These are phyloP conservation scores for Thrips palmi DNA, from an alignment of 1,140 invertebrate genomes.

Conservation along the genomic window DNA sequence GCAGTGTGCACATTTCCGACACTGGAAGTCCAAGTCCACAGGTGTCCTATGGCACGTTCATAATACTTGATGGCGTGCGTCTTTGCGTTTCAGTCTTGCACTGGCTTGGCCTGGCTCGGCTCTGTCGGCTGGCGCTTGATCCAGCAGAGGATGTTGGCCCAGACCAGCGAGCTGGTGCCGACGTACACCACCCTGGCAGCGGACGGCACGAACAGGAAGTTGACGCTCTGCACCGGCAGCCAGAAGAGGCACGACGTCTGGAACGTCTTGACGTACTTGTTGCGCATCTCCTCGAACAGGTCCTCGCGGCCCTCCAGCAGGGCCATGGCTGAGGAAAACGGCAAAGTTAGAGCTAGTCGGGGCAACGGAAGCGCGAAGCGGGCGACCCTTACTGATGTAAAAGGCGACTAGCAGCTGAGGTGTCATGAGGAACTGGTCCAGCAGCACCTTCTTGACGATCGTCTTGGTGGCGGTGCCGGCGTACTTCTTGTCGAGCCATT, in stretches of 20 bases:
- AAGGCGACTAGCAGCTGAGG: constrained; percentile 47
- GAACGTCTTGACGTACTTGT: constrained; percentile 19
- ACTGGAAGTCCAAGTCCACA: too few relatives aligned
- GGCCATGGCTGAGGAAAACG: constrained; percentile 17
- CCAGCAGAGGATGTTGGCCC: constrained; percentile 32
- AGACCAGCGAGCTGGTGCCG: constrained; percentile 27
- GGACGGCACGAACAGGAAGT: constrained; percentile 28
- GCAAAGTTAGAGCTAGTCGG: not conserved
- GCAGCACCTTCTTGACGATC: constrained; percentile 45
- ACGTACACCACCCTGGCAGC: constrained; percentile 31
- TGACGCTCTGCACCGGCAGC: constrained; percentile 29
- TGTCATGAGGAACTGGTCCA: constrained; percentile 62
- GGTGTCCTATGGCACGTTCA: too few relatives aligned
- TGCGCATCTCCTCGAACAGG: constrained; percentile 16
- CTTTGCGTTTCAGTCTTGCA: too few relatives aligned
- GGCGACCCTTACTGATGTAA: constrained; percentile 24
- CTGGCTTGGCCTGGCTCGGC: too few relatives aligned
- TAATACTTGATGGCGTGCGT: too few relatives aligned
- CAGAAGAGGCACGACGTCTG: constrained; percentile 27
- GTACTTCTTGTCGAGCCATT: constrained; percentile 49
- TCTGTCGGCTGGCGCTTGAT: constrained; percentile 21
- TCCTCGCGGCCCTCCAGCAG: constrained; percentile 18
- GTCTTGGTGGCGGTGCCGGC: constrained; percentile 39
- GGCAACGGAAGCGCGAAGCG: not conserved
- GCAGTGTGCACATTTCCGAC: too few relatives aligned